Percentiles rank a stretch among this genome's conserved stretches.
Evolutionary conservation across 2,888 invertebrate genomes (phyloP).

Genomic region (Cylloceria caligata): DNA sequence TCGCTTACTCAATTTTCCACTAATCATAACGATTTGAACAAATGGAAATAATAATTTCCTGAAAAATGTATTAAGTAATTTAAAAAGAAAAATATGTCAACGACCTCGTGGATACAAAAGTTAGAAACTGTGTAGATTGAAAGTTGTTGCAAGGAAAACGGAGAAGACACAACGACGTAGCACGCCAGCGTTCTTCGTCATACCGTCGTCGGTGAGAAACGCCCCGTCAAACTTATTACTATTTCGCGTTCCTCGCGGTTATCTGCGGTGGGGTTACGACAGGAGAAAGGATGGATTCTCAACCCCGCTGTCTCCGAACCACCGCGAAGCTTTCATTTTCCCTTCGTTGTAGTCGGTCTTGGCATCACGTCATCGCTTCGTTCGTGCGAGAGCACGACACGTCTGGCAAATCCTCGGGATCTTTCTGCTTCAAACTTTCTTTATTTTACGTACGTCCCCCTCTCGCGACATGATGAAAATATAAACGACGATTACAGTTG

Average conservation of each 20-base stretch:
- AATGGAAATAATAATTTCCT: not conserved
- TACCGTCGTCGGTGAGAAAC: slow-evolving; percentile 47
- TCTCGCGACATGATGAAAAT: slow-evolving; percentile 26
- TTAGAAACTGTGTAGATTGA: not conserved
- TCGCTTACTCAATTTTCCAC: too few relatives aligned
- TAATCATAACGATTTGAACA: too few relatives aligned
- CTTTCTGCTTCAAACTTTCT: slow-evolving; percentile 40
- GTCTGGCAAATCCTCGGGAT: slow-evolving; percentile 49
- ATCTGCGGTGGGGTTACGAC: slow-evolving; percentile 44
- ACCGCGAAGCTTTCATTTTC: slow-evolving; percentile 49
- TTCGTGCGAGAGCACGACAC: slow-evolving; percentile 37
- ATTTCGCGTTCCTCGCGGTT: slow-evolving; percentile 42
- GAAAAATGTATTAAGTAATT: too few relatives aligned
- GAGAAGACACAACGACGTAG: not conserved
- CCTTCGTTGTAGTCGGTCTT: slow-evolving; percentile 19
- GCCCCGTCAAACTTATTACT: slow-evolving; percentile 57
- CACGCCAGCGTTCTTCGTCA: slow-evolving; percentile 28
- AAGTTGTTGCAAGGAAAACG: not conserved
- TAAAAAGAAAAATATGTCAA: not conserved
- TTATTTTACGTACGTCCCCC: slow-evolving; percentile 41
- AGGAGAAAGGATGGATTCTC: slow-evolving; percentile 41
- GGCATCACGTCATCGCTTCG: slow-evolving; percentile 34
- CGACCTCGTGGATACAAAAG: not conserved
- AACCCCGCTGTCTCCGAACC: slow-evolving; percentile 17
- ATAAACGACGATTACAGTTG: slow-evolving; percentile 39